Percentiles rank a stretch among this genome's conserved stretches.
Evolutionary conservation across 2,797 vertebrate species (phyloP).

Genomic region (Ctenosaura bakeri): DNA sequence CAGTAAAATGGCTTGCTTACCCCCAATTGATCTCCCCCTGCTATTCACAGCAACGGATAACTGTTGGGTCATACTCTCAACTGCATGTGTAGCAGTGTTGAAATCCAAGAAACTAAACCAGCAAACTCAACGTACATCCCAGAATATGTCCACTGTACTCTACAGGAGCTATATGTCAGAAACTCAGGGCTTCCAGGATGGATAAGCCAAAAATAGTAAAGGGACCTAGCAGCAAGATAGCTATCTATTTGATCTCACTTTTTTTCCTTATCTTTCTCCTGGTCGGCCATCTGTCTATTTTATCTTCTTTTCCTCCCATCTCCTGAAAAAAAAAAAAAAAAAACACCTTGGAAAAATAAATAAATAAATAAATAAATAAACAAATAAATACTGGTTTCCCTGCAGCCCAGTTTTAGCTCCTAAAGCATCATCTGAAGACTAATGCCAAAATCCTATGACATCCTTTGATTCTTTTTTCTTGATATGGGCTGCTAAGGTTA

Average conservation of each 20-base stretch:
- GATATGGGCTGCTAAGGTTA: neutral
- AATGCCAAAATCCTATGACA: too few relatives aligned
- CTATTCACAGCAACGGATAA: neutral
- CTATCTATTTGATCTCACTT: neutral
- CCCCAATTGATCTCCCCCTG: neutral
- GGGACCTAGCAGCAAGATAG: neutral
- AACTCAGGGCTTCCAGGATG: neutral
- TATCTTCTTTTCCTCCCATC: neutral
- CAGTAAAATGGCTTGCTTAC: neutral
- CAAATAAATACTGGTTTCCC: too few relatives aligned
- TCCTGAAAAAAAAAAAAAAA: neutral
- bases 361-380: too few relatives aligned
- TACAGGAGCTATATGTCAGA: neutral
- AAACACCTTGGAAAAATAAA: too few relatives aligned
- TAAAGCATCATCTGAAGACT: neutral
- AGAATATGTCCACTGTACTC: neutral
- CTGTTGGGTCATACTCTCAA: neutral
- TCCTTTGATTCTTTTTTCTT: neutral
- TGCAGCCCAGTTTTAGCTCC: neutral
- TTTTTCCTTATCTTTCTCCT: neutral
- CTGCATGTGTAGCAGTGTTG: neutral
- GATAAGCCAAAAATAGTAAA: neutral
- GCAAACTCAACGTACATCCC: neutral
- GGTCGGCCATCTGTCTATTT: neutral
- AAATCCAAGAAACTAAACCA: neutral